Evolutionary conservation across 2,113 vertebrate species (phyloP).

Genomic region (Dasyornis broadbenti): DNA sequence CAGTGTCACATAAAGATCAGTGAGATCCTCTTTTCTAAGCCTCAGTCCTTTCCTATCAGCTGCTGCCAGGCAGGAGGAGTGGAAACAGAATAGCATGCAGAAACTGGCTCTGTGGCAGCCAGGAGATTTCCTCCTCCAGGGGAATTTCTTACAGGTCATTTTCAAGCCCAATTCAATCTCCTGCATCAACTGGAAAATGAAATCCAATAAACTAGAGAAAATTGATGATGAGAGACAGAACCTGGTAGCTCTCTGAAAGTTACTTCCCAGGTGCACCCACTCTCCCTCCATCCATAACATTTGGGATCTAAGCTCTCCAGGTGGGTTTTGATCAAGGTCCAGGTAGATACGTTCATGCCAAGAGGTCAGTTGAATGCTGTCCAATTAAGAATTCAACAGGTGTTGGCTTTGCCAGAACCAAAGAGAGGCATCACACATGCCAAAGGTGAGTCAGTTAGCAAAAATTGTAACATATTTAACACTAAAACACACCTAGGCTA

Average conservation of each 20-base stretch:
- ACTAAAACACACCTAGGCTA: not conserved
- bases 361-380: not conserved
- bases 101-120: not conserved
- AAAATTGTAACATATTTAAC: not conserved
- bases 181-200: not conserved
- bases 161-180: not conserved
- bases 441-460: not conserved
- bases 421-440: not conserved
- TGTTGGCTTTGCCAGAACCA: not conserved
- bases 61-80: not conserved
- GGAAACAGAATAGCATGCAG: not conserved
- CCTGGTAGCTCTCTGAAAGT: not conserved
- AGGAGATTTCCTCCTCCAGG: not conserved
- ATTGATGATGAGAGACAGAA: not conserved
- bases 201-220: not conserved
- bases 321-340: not conserved
- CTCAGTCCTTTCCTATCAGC: not conserved
- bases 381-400: not conserved
- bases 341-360: not conserved
- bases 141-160: not conserved
- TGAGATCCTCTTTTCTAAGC: not conserved
- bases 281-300: not conserved
- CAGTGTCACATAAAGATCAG: not conserved
- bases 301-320: not conserved
- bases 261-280: not conserved